These are phyloP conservation scores for Sapayoa aenigma DNA, from an alignment of 2,113 vertebrate genomes.

Conservation along the genomic window DNA sequence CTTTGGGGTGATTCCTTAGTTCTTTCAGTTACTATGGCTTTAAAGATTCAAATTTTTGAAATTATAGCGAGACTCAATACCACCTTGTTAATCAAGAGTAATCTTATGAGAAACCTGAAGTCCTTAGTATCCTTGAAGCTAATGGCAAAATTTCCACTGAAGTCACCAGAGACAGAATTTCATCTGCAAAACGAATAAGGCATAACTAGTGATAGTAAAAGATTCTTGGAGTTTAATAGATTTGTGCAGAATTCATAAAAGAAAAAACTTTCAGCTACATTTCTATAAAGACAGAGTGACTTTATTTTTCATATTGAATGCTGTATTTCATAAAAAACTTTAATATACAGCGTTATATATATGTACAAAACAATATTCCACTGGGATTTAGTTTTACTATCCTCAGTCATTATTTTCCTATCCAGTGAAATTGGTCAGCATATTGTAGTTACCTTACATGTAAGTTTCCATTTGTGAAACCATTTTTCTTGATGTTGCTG, in stretches of 20 bases:
- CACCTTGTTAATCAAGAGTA: neutral
- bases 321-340: neutral
- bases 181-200: neutral
- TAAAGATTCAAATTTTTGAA: neutral
- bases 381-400: neutral
- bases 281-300: neutral
- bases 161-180: neutral
- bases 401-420: neutral
- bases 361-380: neutral
- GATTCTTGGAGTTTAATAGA: neutral
- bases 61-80: neutral
- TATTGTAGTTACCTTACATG: neutral
- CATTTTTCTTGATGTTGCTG: neutral
- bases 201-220: neutral
- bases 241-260: neutral
- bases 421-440: neutral
- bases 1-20: neutral
- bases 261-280: neutral
- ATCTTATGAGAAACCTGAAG: neutral
- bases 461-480: neutral
- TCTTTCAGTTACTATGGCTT: neutral
- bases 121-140: neutral
- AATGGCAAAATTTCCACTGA: neutral
- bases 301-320: neutral
- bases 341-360: neutral